A percentile compares a stretch with the other conserved stretches of the same genome.
These are phyloP conservation scores for Engraulis encrasicolus DNA, from an alignment of 2,113 vertebrate genomes.

Conservation along the genomic window DNA sequence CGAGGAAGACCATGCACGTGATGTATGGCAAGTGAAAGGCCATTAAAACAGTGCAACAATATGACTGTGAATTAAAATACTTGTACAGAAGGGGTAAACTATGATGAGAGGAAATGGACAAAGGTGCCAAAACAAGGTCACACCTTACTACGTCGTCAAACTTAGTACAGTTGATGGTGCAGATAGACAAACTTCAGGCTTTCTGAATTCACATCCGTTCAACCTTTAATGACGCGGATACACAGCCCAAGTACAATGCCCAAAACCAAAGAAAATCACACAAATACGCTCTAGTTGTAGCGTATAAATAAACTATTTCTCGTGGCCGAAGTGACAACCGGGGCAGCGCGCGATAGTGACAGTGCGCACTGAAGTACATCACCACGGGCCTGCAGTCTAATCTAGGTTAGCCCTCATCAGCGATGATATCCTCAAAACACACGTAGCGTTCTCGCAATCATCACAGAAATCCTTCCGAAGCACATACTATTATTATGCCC, in stretches of 20 bases:
- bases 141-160: background rate
- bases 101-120: background rate
- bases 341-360: background rate
- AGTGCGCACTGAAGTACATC: background rate
- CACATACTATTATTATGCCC: too few relatives aligned
- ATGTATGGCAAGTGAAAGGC: background rate
- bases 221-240: too few relatives aligned
- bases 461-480: too few relatives aligned
- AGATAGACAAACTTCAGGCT: background rate
- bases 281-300: background rate
- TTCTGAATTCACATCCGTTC: background rate
- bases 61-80: too few relatives aligned
- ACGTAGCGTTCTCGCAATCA: background rate
- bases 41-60: background rate
- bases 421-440: background rate
- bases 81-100: too few relatives aligned
- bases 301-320: background rate
- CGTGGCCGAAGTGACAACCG: background rate
- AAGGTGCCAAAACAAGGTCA: background rate
- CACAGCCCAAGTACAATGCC: too few relatives aligned
- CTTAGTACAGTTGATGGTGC: background rate
- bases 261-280: too few relatives aligned
- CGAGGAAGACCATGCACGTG: background rate
- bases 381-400: background rate
- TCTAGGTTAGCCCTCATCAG: constrained; percentile 8